These are phyloP conservation scores for Odontomachus brunneus DNA, from an alignment of 1,140 invertebrate species.

Conservation along the genomic window DNA sequence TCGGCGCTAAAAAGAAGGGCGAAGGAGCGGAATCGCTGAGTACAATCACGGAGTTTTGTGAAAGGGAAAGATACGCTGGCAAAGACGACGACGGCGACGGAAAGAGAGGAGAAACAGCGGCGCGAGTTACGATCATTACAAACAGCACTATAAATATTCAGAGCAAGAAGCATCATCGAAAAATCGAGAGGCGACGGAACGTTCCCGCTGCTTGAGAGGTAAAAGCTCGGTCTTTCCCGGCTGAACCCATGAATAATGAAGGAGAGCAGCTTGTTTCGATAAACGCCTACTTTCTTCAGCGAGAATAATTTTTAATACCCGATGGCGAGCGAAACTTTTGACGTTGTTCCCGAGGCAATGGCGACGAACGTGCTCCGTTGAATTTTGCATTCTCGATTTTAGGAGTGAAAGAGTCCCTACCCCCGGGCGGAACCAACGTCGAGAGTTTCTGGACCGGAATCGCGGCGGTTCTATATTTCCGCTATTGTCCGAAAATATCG, in stretches of 20 bases:
- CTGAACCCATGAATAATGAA: constrained; percentile 70
- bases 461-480: constrained; percentile 10
- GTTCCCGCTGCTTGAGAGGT: background rate
- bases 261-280: constrained; percentile 66
- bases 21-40: constrained; percentile 15
- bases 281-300: constrained; percentile 66
- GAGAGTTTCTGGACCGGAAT: background rate
- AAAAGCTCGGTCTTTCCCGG: constrained; percentile 60
- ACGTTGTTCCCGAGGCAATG: constrained; percentile 34
- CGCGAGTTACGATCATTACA: constrained; percentile 47
- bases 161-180: constrained; percentile 65
- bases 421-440: constrained; percentile 1
- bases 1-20: constrained; percentile 30
- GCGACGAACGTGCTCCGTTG: background rate
- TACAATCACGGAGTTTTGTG: constrained; percentile 42
- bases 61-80: background rate
- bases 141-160: constrained; percentile 60
- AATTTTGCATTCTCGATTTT: constrained; percentile 3
- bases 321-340: constrained; percentile 53
- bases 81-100: background rate
- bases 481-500: constrained; percentile 14
- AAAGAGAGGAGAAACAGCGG: constrained; percentile 32
- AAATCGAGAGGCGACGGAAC: constrained; percentile 60
- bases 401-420: too few species aligned
- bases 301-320: constrained; percentile 51